Evolutionary conservation across 2,888 invertebrate genomes (phyloP), one percentile per base, ranked within the genome.

Genomic region (Saturnia pavonia): DNA sequence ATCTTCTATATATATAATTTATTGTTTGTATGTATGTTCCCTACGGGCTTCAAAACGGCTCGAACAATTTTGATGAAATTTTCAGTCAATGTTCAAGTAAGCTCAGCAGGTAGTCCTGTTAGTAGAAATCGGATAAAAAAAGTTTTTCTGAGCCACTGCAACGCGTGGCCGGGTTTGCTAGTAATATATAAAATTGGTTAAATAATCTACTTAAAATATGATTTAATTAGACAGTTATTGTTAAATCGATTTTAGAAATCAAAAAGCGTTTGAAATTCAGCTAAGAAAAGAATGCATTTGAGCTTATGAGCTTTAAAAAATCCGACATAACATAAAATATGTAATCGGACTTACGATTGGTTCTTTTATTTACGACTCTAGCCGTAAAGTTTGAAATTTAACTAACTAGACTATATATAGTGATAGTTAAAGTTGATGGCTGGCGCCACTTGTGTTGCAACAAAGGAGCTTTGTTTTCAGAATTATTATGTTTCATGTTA

Each of bases 391-490:
- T 40, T 60, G 40, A 65, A 65, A 65, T 40, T n/a, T 40, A 40
- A 27, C 11, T 63, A 16, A n/a, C 27, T 65, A n/a, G n/a, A 65
- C 40, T 40, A 9, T 65, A 9, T 65, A 65, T 14, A 40, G 34
- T 40, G n/a, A 65, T 65, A 65, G 65, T 65, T 65, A 65, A 65
- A 65, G 6, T 34, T 65, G 40, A 65, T 40, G 40, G 65, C 65
- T 40, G 65, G 65, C 65, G 65, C 65, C 65, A 40, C 40, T 65
- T 40, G n/a, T 40, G 65, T 34, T 22, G 22, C 40, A 65, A 65
- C 65, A 65, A 65, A 34, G 65, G 40, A 65, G 34, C 65, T 65
- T 65, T 65, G 65, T 65, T 65, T 65, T 65, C 65, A 65, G 27
- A 27, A 60, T 60, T 60, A 60, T 60, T 27, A 14, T 60, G 14